Evolutionary conservation across 37 sponge, comb jelly and placozoan genomes (phyloP), one percentile per base, ranked within the genome.

Genomic region (Dysidea cf. avara): DNA sequence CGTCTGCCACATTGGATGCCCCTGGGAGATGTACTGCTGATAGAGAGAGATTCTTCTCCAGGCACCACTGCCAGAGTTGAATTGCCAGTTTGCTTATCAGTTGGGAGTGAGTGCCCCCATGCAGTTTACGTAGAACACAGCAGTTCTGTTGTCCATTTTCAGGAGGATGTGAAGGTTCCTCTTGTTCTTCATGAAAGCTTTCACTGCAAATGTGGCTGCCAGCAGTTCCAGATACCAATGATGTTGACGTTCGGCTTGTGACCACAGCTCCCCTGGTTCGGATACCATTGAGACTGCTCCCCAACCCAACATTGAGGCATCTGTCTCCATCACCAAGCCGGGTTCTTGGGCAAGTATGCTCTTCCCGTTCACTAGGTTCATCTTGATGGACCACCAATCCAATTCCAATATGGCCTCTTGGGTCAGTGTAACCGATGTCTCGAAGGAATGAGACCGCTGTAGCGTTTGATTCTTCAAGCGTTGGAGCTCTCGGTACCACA

Each of bases 11-110:
- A n/a, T 73, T 82, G 20, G 30, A 3, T 25, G 38, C 38, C 7
- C 83, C 83, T 21, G 76, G 83, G 16, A 82, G 75, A 32, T 82
- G 53, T 28, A 66, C 76, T 43, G 83, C 83, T 50, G 64, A 62
- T 1, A 74, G 0, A 4, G 71, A 49, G 28, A 82, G 66, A 25
- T 60, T 68, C 67, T 52, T 64, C 69, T 66, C 68, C 1, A 82
- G 48, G 51, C 69, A 75, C 76, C 83, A 82, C 64, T 78, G 54
- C 30, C 0, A 0, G 54, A n/a, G n/a, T n/a, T n/a, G n/a, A n/a
- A n/a, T n/a, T n/a, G n/a, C n/a, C n/a, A n/a, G n/a, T n/a, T n/a
- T 11, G 11, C 62, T 13, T 11, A 81, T 49, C 2, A 5, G 21
- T 17, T 46, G 53, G 16, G 61, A 74, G 13, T 43, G 28, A 2